phyloP scores from a whole-genome alignment of 2,797 vertebrate species.

The Holocentrus rufus region DNA sequence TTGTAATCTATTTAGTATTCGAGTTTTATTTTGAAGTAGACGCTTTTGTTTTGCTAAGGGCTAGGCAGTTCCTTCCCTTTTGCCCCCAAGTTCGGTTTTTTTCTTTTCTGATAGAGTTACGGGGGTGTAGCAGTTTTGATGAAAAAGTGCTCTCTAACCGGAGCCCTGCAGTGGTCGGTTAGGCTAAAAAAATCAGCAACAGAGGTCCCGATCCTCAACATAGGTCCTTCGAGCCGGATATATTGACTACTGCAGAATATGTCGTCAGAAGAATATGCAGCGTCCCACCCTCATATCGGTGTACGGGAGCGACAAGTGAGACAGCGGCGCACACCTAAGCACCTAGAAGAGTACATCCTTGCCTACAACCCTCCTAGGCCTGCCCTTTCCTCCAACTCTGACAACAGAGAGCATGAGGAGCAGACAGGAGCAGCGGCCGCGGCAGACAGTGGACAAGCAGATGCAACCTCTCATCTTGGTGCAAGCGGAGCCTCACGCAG shows the following conservation, averaged over 20 bases:
- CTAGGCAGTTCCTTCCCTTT: too few species aligned
- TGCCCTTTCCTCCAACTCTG: not conserved
- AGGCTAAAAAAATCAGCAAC: too few species aligned
- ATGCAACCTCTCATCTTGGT: not conserved
- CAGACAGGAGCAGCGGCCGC: conserved; percentile 3
- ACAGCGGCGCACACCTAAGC: not conserved
- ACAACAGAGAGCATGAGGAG: not conserved
- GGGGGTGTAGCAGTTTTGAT: too few species aligned
- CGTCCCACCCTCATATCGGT: not conserved
- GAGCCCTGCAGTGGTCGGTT: too few species aligned
- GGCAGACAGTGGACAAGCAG: not conserved
- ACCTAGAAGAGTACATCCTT: conserved; percentile 11
- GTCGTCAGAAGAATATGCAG: not conserved
- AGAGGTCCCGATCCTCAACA: too few species aligned
- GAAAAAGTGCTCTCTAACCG: too few species aligned
- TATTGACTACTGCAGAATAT: conserved; percentile 10
- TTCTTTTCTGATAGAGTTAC: too few species aligned
- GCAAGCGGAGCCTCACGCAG: not conserved
- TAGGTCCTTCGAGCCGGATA: conserved; percentile 11
- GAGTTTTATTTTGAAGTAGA: too few species aligned
- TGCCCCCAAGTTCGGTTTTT: too few species aligned
- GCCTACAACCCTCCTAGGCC: not conserved
- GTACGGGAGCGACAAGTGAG: not conserved
- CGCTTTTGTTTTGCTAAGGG: too few species aligned
- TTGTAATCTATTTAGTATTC: too few species aligned